Evolutionary conservation across 2,113 vertebrate genomes (phyloP).

Genomic region (Gymnarchus niloticus): DNA sequence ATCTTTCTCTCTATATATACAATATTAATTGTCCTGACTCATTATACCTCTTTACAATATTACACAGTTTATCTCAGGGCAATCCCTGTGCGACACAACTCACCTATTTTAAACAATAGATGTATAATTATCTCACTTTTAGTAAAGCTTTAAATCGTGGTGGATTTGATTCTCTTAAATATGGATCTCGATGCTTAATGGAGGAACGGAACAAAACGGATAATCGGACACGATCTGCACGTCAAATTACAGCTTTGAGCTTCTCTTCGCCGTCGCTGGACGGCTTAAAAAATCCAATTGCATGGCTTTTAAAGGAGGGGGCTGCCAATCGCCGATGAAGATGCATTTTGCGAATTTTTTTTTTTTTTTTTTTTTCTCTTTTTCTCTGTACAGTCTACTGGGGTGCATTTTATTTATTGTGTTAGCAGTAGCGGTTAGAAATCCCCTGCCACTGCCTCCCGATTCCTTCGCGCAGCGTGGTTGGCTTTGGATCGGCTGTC

Average conservation of each 20-base stretch:
- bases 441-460: slow-evolving; percentile 70
- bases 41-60: slow-evolving; percentile 88
- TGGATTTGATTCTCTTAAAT: slow-evolving; percentile 42
- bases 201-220: neutral
- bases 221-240: neutral
- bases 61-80: slow-evolving; percentile 82
- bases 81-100: slow-evolving; percentile 79
- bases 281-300: slow-evolving; percentile 15
- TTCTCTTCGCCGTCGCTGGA: slow-evolving; percentile 22
- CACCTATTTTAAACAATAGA: slow-evolving; percentile 99
- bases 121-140: slow-evolving; percentile 81
- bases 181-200: slow-evolving; percentile 13
- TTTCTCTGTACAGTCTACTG: slow-evolving; percentile 60
- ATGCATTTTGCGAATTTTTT: slow-evolving; percentile 9
- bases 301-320: slow-evolving; percentile 17
- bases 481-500: slow-evolving; percentile 78
- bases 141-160: slow-evolving; percentile 84
- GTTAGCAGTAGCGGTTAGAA: slow-evolving; percentile 50
- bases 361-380: slow-evolving; percentile 42
- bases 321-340: slow-evolving; percentile 12
- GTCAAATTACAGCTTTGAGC: slow-evolving; percentile 28
- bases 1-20: slow-evolving; percentile 89
- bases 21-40: slow-evolving; percentile 85
- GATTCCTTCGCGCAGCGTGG: slow-evolving; percentile 72
- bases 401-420: slow-evolving; percentile 56